A percentile compares a stretch with the other conserved stretches of the same genome.
phyloP scores from a whole-genome alignment of 2,888 invertebrate species.

The Patella depressa region DNA sequence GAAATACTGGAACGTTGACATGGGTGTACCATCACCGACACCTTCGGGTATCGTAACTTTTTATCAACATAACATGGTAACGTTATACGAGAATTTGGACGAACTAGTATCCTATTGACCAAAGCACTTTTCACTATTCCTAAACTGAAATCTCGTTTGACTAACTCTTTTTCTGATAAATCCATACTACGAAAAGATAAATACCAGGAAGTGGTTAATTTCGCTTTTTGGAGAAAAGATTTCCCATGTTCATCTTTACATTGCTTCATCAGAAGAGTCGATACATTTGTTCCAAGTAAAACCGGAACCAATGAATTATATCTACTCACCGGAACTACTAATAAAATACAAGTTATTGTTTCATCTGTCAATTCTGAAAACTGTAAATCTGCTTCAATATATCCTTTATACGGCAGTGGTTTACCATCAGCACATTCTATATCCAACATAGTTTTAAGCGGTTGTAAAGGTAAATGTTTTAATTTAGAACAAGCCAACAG shows the following conservation, averaged over 20 bases:
- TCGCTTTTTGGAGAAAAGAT: not conserved
- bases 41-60: not conserved
- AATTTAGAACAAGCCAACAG: too few relatives aligned
- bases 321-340: too few relatives aligned
- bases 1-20: too few relatives aligned
- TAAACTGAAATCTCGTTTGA: not conserved
- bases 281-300: not conserved
- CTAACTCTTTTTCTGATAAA: not conserved
- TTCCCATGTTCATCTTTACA: not conserved
- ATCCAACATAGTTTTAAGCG: too few relatives aligned
- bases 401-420: too few relatives aligned
- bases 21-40: not conserved
- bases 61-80: not conserved
- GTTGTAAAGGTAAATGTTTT: too few relatives aligned
- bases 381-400: too few relatives aligned
- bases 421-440: too few relatives aligned
- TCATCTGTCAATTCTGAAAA: too few relatives aligned
- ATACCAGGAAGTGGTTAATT: not conserved
- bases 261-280: not conserved
- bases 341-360: too few relatives aligned
- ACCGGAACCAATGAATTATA: not conserved
- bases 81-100: not conserved
- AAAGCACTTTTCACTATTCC: not conserved
- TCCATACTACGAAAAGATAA: not conserved
- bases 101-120: not conserved